Conservation (phyloP, 2,888 invertebrate species). For the Unio delphinus region DNA sequence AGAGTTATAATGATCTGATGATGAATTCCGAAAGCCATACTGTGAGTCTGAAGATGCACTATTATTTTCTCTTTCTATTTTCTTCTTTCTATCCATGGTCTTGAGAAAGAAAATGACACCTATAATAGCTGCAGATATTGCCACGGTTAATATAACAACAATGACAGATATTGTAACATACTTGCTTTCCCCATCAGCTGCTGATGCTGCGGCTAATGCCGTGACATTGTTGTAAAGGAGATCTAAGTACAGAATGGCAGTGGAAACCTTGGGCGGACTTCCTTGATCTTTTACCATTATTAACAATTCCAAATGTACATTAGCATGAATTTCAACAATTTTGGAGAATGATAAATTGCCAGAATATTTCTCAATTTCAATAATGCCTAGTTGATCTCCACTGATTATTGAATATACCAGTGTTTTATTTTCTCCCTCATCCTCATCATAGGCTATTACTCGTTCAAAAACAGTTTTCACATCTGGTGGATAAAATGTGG, state of each 20-base stretch:
- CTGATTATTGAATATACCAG: slow-evolving; percentile 33
- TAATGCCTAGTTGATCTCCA: slow-evolving; percentile 41
- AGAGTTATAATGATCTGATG: neutral
- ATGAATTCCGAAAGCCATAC: slow-evolving; percentile 14
- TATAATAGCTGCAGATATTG: slow-evolving; percentile 39
- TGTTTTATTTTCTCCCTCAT: slow-evolving; percentile 39
- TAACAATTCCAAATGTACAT: too few species aligned
- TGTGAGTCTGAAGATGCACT: slow-evolving; percentile 5
- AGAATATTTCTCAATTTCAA: slow-evolving; percentile 19
- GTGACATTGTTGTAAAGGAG: too few species aligned
- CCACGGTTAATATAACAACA: slow-evolving; percentile 44
- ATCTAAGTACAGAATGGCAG: too few species aligned
- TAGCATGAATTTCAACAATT: neutral
- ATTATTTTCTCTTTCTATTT: neutral
- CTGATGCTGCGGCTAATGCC: too few species aligned
- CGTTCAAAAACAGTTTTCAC: slow-evolving; percentile 26
- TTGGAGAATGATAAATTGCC: slow-evolving; percentile 19
- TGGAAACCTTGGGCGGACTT: too few species aligned
- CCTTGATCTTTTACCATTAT: too few species aligned
- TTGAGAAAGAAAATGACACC: slow-evolving; percentile 39
- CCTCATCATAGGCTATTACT: slow-evolving; percentile 40
- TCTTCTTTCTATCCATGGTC: slow-evolving; percentile 34
- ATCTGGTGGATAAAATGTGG: slow-evolving; percentile 31
- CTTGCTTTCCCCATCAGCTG: slow-evolving; percentile 18
- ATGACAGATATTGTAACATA: slow-evolving; percentile 43